These are phyloP conservation scores for Petrosia ficiformis DNA, from an alignment of 37 sponge, comb jelly and placozoan genomes.

Conservation along the genomic window DNA sequence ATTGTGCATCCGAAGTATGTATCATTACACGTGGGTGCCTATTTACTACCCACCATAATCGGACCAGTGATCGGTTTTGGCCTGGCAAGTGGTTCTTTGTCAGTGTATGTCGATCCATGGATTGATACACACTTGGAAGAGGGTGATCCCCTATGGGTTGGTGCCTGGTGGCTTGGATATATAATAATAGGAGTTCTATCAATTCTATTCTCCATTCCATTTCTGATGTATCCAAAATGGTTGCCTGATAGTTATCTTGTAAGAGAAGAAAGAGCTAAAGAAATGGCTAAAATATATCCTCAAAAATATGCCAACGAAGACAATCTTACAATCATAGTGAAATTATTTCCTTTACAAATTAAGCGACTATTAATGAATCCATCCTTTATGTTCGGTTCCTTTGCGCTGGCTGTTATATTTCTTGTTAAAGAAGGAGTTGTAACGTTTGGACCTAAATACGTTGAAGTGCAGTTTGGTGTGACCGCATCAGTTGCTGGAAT, in stretches of 20 bases:
- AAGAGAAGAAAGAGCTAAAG: conserved; percentile 25
- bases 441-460: conserved; percentile 46
- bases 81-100: conserved; percentile 59
- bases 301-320: background rate
- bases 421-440: conserved; percentile 27
- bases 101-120: conserved; percentile 73
- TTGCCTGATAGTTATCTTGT: conserved; percentile 42
- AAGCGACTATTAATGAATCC: conserved; percentile 5
- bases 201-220: conserved; percentile 48
- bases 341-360: conserved; percentile 48
- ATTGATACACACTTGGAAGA: conserved; percentile 30
- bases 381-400: conserved; percentile 28
- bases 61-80: conserved; percentile 78
- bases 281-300: background rate
- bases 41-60: conserved; percentile 29
- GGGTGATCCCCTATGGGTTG: conserved; percentile 76
- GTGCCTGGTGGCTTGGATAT: conserved; percentile 84
- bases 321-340: conserved; percentile 18
- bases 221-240: conserved; percentile 69
- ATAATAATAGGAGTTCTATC: conserved; percentile 47
- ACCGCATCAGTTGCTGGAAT: conserved; percentile 22
- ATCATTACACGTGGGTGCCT: conserved; percentile 60
- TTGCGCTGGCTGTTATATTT: background rate
- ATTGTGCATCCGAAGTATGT: conserved; percentile 64
- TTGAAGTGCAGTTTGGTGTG: conserved; percentile 40